Evolutionary conservation across 2,797 vertebrate genomes (phyloP), one percentile per base, ranked within the genome.

Genomic region (Otus scops): DNA sequence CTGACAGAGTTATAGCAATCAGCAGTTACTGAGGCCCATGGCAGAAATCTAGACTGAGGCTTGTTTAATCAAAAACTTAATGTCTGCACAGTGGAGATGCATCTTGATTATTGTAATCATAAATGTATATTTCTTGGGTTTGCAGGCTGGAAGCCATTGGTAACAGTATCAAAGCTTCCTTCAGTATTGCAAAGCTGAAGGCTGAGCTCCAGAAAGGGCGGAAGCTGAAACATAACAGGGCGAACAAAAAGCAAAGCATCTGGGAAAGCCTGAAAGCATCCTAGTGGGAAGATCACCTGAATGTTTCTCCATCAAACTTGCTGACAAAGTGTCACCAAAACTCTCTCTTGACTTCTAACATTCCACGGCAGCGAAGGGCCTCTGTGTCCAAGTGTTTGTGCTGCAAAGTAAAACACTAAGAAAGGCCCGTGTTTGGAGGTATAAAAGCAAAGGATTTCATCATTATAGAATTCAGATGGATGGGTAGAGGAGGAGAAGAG

Each of bases 111-210:
- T 71, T 75, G 30, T 67, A 60, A 76, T 1, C 11, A 65, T 78
- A 85, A 92, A 84, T 38, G 26, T 85, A 1, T 80, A 10, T 92
- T 84, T 97, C 84, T 97, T 95, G 15, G 57, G 96, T 96, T 92
- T 84, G 67, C 97, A 98, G 98, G 88, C 95, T 97, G 78, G 97
- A 98, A 60, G 86, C 96, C 85, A 93, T 98, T 57, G 95, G 95
- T 43, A 98, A 98, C 80, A 97, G 95, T 56, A 98, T 98, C 95
- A 98, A 98, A 96, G 78, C 96, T 36, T 97, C 98, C 64, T 98
- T 97, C 73, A 97, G 22, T 13, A 59, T 97, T 0, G 97, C 98
- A 9, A 98, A 97, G 88, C 96, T 98, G 95, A 97, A 96, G 95
- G 97, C 96, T 24, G 92, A 96, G 54, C 95, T 97, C 77, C 93